Base-by-base conservation (phyloP, 2,888 invertebrate species). In the Drosophila prostipennis region DNA sequence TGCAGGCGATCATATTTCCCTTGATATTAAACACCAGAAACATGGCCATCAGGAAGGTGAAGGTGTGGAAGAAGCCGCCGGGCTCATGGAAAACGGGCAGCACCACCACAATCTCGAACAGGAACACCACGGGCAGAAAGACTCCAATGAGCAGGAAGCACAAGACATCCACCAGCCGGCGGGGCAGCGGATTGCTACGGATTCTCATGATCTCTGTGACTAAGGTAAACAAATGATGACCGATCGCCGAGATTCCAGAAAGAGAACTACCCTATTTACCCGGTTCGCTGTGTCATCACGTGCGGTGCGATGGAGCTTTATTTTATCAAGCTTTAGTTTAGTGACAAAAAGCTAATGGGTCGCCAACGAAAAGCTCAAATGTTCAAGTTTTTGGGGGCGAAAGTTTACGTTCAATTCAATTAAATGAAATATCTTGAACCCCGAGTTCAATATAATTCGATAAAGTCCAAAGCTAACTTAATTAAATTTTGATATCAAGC, bases 11-110 rank as follows among this genome's bases (percentile, higher is more conserved):
- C 87, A 96, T 94, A 89, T 97, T 98, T 5, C 95, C 94, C 64
- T 95, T 93, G 37, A 97, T 93, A 89, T 98, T 98, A 40, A 95
- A 90, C 82, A 97, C 92, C 1, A 98, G 91, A 89, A 96, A 96
- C 52, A 94, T 93, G 48, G 95, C 95, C 78, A 93, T 90, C 6
- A 93, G 82, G 79, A 94, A 94, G 90, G 95, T 96, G 55, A 94
- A 93, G 32, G 91, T 93, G 92, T 93, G 94, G 78, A 89, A 91
- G 26, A 91, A 83, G 32, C 93, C 93, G 90, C 93, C 94, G 72
- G 91, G 90, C 76, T 93, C 91, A 85, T 95, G 94, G 51, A 96
- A 92, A 54, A 92, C 92, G 2, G 97, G 97, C 68, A 97, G 87
- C 8, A 97, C 96, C 45, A 96, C 89, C 90, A 94, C 95, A 26